Conservation (phyloP, 2,113 vertebrate genomes). For the Crotalus horridus region DNA sequence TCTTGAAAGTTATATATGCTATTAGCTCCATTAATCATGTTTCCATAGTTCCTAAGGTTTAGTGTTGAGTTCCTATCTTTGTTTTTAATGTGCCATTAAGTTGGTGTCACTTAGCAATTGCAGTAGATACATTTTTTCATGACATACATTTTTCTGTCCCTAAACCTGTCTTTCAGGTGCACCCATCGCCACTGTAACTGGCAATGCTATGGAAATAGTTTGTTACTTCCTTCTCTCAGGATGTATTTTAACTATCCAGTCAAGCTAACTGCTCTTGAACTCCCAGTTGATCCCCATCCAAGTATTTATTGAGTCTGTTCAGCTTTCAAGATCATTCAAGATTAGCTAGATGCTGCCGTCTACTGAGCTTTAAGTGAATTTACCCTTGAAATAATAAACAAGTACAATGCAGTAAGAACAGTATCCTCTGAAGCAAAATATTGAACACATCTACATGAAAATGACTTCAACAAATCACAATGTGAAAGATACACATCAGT, state of each 20-base stretch:
- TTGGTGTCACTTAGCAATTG: not conserved
- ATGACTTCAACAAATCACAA: not conserved
- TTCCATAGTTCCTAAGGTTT: not conserved
- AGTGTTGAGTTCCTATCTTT: not conserved
- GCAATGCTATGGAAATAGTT: not conserved
- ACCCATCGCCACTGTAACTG: not conserved
- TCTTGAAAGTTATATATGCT: not conserved
- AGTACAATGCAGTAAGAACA: not conserved
- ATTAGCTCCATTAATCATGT: not conserved
- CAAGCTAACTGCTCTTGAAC: not conserved
- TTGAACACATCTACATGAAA: not conserved
- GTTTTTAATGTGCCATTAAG: not conserved
- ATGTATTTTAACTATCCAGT: not conserved
- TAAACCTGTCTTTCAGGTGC: not conserved
- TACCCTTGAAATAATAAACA: not conserved
- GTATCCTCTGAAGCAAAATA: not conserved
- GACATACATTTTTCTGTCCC: not conserved
- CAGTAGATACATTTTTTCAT: not conserved
- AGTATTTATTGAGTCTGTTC: not conserved
- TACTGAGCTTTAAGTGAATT: not conserved
- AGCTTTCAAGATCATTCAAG: not conserved
- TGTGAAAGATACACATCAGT: not conserved
- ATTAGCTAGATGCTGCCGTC: not conserved
- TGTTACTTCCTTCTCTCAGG: not conserved
- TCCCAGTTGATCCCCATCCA: not conserved